Base-by-base conservation (phyloP, 2,797 vertebrate species). In the Ispidina picta region DNA sequence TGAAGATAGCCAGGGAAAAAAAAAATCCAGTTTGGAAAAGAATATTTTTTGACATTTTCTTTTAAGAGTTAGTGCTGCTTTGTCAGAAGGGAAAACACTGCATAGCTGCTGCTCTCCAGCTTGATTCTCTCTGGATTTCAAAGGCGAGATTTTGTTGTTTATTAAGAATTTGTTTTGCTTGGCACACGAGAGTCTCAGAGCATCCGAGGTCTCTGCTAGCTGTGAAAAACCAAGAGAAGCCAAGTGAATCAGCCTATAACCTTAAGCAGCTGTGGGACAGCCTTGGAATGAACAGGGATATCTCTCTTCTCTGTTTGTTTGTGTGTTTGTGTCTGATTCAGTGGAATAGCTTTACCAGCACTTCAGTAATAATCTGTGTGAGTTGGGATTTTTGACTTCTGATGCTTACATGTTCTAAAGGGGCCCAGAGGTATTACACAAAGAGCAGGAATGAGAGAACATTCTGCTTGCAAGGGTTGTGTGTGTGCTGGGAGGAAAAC, bases 151-250 rank as follows among this genome's bases (percentile, higher is more conserved):
- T 83, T 95, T 73, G 92, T 95, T 94, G 84, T 91, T 91, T 96
- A 82, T 90, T 86, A 95, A 86, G 82, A 86, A 86, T 88, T 88
- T 91, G 56, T 88, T 95, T 96, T 96, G 95, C 96, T 83, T 96
- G 96, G 83, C 95, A 60, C 73, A 23, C 1, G 2, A 88, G 80
- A 83, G 81, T 83, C 90, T 93, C 90, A 63, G 87, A 92, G 81
- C 74, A 65, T 93, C 83, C 74, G 54, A 83, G 88, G 90, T 89
- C 91, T 91, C 60, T 86, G 66, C 90, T 86, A 91, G 64, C 64
- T 86, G 66, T 66, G 89, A 91, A 96, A 96, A 94, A 60, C 28
- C 59, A 74, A 89, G 65, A 87, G 76, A 85, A 75, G 52, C 83
- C 71, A 83, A 92, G 83, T 55, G 93, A 81, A 94, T 89, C 86